Evolutionary conservation across 2,113 vertebrate genomes (phyloP).

Genomic region (Corapipo altera): DNA sequence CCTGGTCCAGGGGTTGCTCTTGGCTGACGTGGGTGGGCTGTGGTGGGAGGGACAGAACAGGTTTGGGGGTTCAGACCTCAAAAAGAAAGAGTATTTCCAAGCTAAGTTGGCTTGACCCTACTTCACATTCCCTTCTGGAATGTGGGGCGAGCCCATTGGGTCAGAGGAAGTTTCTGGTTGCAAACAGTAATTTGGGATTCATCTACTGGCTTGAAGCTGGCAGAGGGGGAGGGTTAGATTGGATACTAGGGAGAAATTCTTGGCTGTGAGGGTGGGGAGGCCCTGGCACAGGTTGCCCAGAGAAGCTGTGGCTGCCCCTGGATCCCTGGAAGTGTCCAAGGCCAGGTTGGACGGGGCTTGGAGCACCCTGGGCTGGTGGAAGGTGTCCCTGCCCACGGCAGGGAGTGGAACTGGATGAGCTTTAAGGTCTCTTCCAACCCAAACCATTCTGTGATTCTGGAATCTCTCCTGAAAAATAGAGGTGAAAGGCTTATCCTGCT

Average conservation of each 20-base stretch:
- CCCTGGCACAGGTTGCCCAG: not conserved
- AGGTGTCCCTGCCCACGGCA: not conserved
- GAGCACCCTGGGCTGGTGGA: not conserved
- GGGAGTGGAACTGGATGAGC: fast-evolving
- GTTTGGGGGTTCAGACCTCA: not conserved
- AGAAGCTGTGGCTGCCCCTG: not conserved
- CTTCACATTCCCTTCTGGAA: not conserved
- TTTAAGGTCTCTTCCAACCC: not conserved
- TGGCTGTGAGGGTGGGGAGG: fast-evolving
- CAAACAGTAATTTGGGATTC: not conserved
- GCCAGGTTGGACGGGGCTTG: not conserved
- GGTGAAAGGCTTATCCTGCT: not conserved
- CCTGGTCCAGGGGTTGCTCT: not conserved
- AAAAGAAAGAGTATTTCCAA: not conserved
- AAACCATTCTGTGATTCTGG: not conserved
- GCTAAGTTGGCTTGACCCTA: not conserved
- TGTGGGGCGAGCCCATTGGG: not conserved
- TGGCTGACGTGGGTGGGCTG: fast-evolving
- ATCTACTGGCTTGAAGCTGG: not conserved
- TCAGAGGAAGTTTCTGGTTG: not conserved
- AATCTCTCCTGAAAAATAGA: not conserved
- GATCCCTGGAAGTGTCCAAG: not conserved
- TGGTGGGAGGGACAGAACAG: not conserved
- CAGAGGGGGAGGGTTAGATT: not conserved
- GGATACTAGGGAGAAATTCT: fast-evolving